Base-by-base conservation (phyloP, 1,140 invertebrate genomes). In the Tyrophagus putrescentiae region DNA sequence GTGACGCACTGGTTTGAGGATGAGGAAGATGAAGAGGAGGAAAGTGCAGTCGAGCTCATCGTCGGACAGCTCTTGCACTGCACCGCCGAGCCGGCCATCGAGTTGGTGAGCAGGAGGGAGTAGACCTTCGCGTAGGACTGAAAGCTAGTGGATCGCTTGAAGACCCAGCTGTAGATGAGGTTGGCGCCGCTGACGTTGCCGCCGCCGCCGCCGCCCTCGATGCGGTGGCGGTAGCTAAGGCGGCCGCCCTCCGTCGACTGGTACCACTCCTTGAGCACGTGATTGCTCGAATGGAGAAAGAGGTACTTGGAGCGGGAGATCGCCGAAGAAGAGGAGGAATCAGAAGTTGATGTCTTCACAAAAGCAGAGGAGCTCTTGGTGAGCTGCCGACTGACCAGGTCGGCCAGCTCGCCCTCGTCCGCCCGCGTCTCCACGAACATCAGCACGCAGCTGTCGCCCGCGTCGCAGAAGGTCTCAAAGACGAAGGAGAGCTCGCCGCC, bases 121-220 rank as follows among this genome's bases (percentile, higher is more conserved):
- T 73, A 80, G 34, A 82, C 78, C 64, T 72, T 75, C 21, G 76
- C 77, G 32, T 70, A 61, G 50, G 73, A 72, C 21, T 61, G 61
- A 18, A 60, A 68, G 5, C 52, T 64, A 1, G 66, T 50, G 13
- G 45, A 61, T 52, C 66, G 68, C 63, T 78, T 74, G 68, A 81
- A 81, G 25, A 76, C 76, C 75, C 80, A 77, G 32, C 75, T 78
- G 62, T 80, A 76, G n/a, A n/a, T n/a, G n/a, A n/a, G n/a, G n/a
- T n/a, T n/a, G 5, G 71, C 73, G 60, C 57, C 9, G 1, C 34
- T 52, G 25, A 60, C 25, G 41, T 63, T 63, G 13, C 48, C 34
- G 9, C 36, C 29, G 21, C 52, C 28, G 18, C 28, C 1, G 18
- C n/a, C n/a, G 13, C 48, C 34, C 9, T 60, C 29, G 21, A 60